Conservation (phyloP, 2,888 invertebrate genomes). For the Osmoderma eremita region DNA sequence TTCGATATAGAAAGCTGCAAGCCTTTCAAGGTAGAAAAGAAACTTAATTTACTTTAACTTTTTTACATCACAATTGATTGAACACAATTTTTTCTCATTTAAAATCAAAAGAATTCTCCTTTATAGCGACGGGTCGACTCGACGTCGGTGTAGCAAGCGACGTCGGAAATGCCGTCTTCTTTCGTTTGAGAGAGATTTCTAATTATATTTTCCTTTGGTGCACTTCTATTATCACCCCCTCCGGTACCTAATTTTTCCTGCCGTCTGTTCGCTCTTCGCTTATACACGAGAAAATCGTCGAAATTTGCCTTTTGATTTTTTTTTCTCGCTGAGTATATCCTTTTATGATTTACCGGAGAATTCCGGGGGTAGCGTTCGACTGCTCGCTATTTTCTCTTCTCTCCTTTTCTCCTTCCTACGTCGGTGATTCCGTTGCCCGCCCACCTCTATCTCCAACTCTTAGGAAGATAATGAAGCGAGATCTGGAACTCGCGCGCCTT, state of each 20-base stretch:
- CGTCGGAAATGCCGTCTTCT: constrained; percentile 43
- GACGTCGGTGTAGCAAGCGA: constrained; percentile 20
- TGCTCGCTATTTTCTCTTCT: constrained; percentile 27
- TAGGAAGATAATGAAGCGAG: constrained; percentile 54
- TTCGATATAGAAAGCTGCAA: background rate
- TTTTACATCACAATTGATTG: constrained; percentile 28
- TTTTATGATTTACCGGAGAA: constrained; percentile 54
- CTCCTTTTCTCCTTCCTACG: constrained; percentile 3
- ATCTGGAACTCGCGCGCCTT: constrained; percentile 42
- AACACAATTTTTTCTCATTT: constrained; percentile 36
- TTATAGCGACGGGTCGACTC: constrained; percentile 5
- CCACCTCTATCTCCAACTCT: constrained; percentile 27
- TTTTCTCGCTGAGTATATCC: constrained; percentile 55
- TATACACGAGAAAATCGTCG: constrained; percentile 33
- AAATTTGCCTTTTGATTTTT: constrained; percentile 62
- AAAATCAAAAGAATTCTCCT: constrained; percentile 36
- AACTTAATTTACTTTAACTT: constrained; percentile 24
- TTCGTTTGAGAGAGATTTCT: constrained; percentile 59
- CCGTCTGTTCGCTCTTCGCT: constrained; percentile 24
- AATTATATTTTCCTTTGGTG: constrained; percentile 61
- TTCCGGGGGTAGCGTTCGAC: constrained; percentile 42
- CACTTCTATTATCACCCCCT: constrained; percentile 59
- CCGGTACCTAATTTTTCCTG: constrained; percentile 32
- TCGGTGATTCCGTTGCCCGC: constrained; percentile 4
- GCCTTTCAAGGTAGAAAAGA: background rate